Evolutionary conservation across 2,797 vertebrate genomes (phyloP), one percentile per base, ranked within the genome.

Genomic region (Coregonus suidteri): DNA sequence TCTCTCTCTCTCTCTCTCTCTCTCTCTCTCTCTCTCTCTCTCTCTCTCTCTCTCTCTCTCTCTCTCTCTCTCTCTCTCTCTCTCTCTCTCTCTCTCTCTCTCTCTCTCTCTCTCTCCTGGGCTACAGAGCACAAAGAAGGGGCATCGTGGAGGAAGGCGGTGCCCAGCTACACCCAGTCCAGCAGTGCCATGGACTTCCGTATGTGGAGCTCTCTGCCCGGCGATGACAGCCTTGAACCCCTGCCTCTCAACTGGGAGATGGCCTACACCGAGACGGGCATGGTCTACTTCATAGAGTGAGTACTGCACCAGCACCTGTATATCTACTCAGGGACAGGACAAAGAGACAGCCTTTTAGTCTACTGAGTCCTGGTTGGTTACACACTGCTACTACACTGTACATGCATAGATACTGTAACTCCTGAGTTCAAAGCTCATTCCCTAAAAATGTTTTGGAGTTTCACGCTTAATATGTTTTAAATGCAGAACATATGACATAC

Each of bases 251-350:
- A 98, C 92, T 99, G 97, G 97, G 98, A 99, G 90, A 99, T 99
- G 98, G 98, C 98, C 83, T 99, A 99, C 93, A 99, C 98, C 0
- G 98, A 99, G 89, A 95, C 96, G 0, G 98, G 98, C 88, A 98
- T 99, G 98, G 95, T 99, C 91, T 99, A 99, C 94, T 99, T 99
- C 92, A 99, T 99, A 16, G 98, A 99, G 98, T 99, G 93, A 98
- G 98, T 96, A 82, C 31, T 51, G 69, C 16, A 16, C 6, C 35
- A 41, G 37, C 30, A 4, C 65, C 31, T 14, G 31, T 31, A 64
- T 64, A 25, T 64, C 20, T 11, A 11, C 7, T 64, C 59, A 64
- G 20, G 20, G 9, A 25, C 59, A 20, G 20, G 59, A 25, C 20
- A 64, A 25, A 64, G 25, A 25, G 59, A 64, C 59, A 64, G n/a